Percentiles rank a stretch among this genome's conserved stretches.
These are phyloP conservation scores for Muntiacus muntjak DNA, from an alignment of 2,113 vertebrate species.

Conservation along the genomic window DNA sequence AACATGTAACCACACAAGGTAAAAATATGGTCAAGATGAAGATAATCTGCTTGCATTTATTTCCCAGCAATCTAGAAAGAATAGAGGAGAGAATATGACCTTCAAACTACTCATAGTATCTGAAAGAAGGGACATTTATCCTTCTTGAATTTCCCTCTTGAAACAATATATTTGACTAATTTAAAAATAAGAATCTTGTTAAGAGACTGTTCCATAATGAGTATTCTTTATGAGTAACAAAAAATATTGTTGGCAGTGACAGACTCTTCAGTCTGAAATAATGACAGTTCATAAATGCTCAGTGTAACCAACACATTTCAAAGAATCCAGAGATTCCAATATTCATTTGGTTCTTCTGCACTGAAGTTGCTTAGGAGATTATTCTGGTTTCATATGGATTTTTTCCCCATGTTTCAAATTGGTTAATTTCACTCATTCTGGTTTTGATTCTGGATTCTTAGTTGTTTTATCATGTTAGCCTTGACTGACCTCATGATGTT, in stretches of 20 bases:
- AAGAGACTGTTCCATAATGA: neutral
- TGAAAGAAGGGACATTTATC: neutral
- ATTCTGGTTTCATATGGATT: neutral
- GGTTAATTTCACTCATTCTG: neutral
- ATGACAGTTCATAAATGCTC: neutral
- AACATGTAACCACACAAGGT: neutral
- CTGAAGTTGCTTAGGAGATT: neutral
- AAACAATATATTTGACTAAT: neutral
- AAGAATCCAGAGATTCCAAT: neutral
- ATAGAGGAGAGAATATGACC: neutral
- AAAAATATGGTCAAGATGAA: neutral
- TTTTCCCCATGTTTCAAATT: neutral
- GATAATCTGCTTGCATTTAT: neutral
- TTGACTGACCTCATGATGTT: neutral
- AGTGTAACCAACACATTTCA: neutral
- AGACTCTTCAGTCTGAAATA: neutral
- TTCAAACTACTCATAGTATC: neutral
- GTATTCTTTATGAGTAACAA: neutral
- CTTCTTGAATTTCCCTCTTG: neutral
- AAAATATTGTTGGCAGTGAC: neutral
- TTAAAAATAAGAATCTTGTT: slow-evolving; percentile 23
- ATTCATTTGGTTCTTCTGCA: neutral
- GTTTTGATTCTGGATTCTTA: neutral
- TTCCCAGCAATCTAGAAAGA: neutral
- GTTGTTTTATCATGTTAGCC: neutral